Evolutionary conservation across 1,140 invertebrate species (phyloP), one percentile per base, ranked within the genome.

Genomic region (Neelides sp.): DNA sequence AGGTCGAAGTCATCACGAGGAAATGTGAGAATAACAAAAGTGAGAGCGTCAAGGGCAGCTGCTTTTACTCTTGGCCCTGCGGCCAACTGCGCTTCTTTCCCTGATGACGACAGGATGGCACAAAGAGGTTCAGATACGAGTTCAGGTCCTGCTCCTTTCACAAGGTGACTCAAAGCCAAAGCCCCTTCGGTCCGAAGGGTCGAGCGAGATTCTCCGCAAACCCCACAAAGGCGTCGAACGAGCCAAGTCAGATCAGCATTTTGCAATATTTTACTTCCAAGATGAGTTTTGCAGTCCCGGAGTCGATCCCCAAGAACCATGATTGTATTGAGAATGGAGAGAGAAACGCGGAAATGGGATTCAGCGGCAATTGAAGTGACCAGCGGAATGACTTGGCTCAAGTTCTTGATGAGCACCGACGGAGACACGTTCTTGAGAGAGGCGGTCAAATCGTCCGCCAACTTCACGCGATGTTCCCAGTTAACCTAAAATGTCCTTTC

Each of bases 1-100:
- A 83, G 71, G 66, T 85, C 80, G 64, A 89, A 82, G 48, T 85
- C 82, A 35, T 79, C 80, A 62, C 82, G 81, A 2, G 85, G 85
- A 67, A 85, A 86, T 19, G 80, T 80, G 55, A 85, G 73, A 36
- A 84, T 64, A 2, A 79, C 78, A 50, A 78, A 83, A 26, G 52
- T 55, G 12, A 59, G n/a, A 15, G 53, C 45, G 27, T 59, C 57
- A 5, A 59, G 27, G 15, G 57, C 57, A 15, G 48, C 47, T 1
- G 53, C 41, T 43, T 59, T 59, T n/a, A 53, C 44, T 17, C 51
- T 41, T 12, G 45, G 45, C 3, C 51, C 51, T 4, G 47, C 47
- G 2, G 47, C 41, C 20, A 49, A 36, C 12, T 12, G 12, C 1
- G 27, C 19, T 13, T 52, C 50, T 15, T 53, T 52, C 0, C 27